Evolutionary conservation across 2,797 vertebrate genomes (phyloP), one percentile per base, ranked within the genome.

Genomic region (Phoeniculus purpureus): DNA sequence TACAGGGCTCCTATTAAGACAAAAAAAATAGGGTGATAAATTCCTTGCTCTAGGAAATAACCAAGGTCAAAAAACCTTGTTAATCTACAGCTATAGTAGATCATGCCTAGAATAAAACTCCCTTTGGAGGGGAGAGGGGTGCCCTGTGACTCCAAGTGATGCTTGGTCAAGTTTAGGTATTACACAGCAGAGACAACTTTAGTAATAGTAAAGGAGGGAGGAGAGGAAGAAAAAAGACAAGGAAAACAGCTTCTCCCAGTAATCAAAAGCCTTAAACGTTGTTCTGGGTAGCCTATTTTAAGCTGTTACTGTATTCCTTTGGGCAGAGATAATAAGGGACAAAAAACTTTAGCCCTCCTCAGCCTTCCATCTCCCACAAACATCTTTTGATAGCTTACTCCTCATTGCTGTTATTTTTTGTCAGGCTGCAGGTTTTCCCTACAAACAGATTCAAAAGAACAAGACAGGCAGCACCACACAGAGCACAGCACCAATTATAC

Each of bases 41-140:
- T 81, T 90, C 75, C 72, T 65, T 61, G 18, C 32, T 77, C 72
- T 77, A 68, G 58, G 75, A 90, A 72, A 27, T 77, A 85, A 80
- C 34, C 26, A 45, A 71, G 61, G 65, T 89, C 84, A 93, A 89
- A 91, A 26, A 61, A 81, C 71, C 47, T 23, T 60, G n/a, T 43
- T 85, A 16, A 47, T 65, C 93, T 92, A 64, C 37, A 84, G 58
- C 47, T 72, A 80, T 31, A 84, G 80, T 50, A 79, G 34, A 80
- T 61, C 29, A 32, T 45, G 26, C 43, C 81, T 70, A 40, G 45
- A 73, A 15, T 34, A 64, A 47, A 88, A 8, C 11, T 10, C 21
- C 22, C 5, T 84, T 76, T 50, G 0, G 0, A 71, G 15, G 9
- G 43, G 0, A 0, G 20, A 22, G 12, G 50, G 37, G 74, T n/a